phyloP scores from a whole-genome alignment of 2,888 invertebrate genomes.

The Trichogramma evanescens region DNA sequence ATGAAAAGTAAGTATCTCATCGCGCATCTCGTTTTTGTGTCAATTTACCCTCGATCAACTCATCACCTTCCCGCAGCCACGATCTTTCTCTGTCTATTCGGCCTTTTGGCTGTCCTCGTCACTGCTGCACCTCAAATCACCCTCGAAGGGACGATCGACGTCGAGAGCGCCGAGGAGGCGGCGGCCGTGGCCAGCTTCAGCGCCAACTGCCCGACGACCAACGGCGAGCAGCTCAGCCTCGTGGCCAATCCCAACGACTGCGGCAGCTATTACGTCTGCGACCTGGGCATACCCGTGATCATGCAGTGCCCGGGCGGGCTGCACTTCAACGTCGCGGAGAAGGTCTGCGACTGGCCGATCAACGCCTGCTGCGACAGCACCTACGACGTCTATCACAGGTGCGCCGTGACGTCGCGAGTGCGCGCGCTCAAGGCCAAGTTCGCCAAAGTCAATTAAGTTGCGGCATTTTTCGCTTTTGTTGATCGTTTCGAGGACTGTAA shows the following conservation, averaged over 20 bases:
- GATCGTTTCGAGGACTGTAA: no score
- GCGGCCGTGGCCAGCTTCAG: conserved; percentile 1
- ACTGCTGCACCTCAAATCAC: not conserved
- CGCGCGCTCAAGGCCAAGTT: no score
- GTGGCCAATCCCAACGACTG: conserved; percentile 32
- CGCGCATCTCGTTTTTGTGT: no score
- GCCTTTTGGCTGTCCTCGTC: conserved; percentile 11
- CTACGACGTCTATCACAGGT: not conserved
- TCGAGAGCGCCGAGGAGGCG: not conserved
- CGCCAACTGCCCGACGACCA: conserved; percentile 22
- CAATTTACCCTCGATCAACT: no score
- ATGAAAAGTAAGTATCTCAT: no score
- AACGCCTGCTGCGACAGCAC: conserved; percentile 28
- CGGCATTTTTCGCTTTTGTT: no score
- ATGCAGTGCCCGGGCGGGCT: conserved; percentile 32
- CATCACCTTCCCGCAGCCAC: conserved; percentile 16
- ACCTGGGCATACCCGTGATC: conserved; percentile 22
- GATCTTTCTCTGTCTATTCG: conserved; percentile 17
- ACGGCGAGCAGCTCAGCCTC: conserved; percentile 24
- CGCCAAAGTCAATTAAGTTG: no score
- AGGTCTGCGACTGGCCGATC: conserved; percentile 33
- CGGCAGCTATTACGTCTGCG: conserved; percentile 29
- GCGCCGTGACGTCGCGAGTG: not conserved
- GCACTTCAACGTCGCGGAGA: conserved; percentile 29
- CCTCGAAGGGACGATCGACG: not conserved